phyloP scores from a whole-genome alignment of 1,140 invertebrate genomes.

The Drosophila pachea region DNA sequence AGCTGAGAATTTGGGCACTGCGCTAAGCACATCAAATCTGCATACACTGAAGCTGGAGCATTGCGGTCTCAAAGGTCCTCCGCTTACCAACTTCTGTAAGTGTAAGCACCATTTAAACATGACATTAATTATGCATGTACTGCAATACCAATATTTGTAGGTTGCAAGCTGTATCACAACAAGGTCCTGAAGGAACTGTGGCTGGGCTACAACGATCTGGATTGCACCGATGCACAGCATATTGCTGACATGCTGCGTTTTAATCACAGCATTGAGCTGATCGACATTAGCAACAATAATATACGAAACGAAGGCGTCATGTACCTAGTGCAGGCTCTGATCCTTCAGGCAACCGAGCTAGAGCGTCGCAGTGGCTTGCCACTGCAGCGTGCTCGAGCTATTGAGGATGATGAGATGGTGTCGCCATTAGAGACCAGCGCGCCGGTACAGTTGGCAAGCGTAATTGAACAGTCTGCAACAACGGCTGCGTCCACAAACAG shows the following conservation, averaged over 20 bases:
- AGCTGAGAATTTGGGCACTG: slow-evolving; percentile 68
- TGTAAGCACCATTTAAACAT: neutral
- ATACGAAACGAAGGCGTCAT: slow-evolving; percentile 86
- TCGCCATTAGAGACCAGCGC: slow-evolving; percentile 51
- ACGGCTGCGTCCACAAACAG: too few relatives aligned
- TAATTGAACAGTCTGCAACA: neutral
- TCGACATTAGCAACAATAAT: slow-evolving; percentile 89
- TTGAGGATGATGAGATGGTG: slow-evolving; percentile 68
- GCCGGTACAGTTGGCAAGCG: neutral
- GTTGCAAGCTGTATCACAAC: slow-evolving; percentile 89
- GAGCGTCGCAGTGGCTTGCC: slow-evolving; percentile 60
- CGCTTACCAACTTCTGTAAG: slow-evolving; percentile 85
- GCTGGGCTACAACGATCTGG: slow-evolving; percentile 89
- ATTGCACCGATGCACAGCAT: slow-evolving; percentile 87
- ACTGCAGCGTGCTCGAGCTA: slow-evolving; percentile 64
- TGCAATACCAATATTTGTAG: slow-evolving; percentile 79
- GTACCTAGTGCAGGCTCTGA: slow-evolving; percentile 86
- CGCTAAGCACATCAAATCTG: slow-evolving; percentile 82
- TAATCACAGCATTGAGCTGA: slow-evolving; percentile 86
- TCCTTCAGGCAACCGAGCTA: slow-evolving; percentile 82
- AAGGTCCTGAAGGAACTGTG: slow-evolving; percentile 88
- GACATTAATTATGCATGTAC: too few relatives aligned
- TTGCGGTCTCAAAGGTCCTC: slow-evolving; percentile 84
- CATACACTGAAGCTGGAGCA: slow-evolving; percentile 87
- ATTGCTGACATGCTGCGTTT: slow-evolving; percentile 85